Evolutionary conservation across 23 tunicate species (phyloP), one percentile per base, ranked within the genome.

Genomic region (Diplosoma virens): DNA sequence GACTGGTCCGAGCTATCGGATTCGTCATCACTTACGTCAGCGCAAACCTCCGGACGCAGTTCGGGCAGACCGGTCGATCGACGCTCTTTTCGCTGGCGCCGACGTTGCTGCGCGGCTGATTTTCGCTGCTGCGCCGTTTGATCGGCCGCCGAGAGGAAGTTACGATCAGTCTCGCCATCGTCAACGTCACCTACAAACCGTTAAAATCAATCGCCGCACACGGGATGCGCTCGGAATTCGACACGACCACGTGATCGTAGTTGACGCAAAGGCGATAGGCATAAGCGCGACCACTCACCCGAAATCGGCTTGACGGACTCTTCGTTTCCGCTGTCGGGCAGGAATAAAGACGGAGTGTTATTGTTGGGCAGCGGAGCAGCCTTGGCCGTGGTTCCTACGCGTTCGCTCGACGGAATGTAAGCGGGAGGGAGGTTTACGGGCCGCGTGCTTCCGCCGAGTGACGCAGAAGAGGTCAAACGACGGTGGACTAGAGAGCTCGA

Each of bases 371-470:
- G 28, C 28, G 74, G 74, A 27, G 72, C 78, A 6, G 81, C 32
- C 48, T 78, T 65, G 46, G 78, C 86, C 1, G 59, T 75, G 53
- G 16, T 36, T 65, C 35, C 55, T 45, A 84, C 86, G 37, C 98
- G 53, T 66, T 92, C 85, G 56, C 67, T 75, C 23, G 88, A 82
- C 1, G 98, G 98, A n/a, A 93, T 82, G 50, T 93, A 93, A 30
- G 95, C 93, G 0, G 98, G 79, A 3, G 98, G 98, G 24, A 92
- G 78, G 29, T 72, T 47, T 24, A 82, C 87, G 3, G 69, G 82
- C 33, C 73, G 65, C 0, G 54, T 33, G 28, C 31, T 60, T 58
- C 23, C 21, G 11, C 52, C 81, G 26, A 31, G n/a, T 6, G 37
- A 30, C 30, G 72, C 22, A 34, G 25, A 3, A 9, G 60, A 3